phyloP scores from a whole-genome alignment of 2,797 vertebrate genomes.

The Epinephelus malabaricus region DNA sequence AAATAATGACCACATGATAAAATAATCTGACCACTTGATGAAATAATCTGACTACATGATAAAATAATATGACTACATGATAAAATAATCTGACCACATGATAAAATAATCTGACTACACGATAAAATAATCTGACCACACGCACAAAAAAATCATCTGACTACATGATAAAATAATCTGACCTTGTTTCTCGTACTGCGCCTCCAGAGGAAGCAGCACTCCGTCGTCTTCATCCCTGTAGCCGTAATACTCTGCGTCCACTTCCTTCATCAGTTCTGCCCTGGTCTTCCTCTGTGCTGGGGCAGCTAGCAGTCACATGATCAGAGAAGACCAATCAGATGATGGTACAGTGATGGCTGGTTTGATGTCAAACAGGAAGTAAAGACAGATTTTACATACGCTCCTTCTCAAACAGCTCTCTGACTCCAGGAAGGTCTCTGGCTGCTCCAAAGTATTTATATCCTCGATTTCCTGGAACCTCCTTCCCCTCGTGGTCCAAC shows the following conservation, averaged over 20 bases:
- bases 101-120: background rate
- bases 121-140: background rate
- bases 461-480: slow-evolving; percentile 96
- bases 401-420: slow-evolving; percentile 97
- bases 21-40: no score
- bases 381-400: slow-evolving; percentile 84
- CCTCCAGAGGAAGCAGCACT: slow-evolving; percentile 92
- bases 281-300: slow-evolving; percentile 93
- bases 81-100: background rate
- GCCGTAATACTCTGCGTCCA: slow-evolving; percentile 97
- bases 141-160: background rate
- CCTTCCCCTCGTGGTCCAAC: slow-evolving; percentile 97
- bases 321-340: slow-evolving; percentile 12
- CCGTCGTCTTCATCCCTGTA: slow-evolving; percentile 98
- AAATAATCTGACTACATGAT: background rate
- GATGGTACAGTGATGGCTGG: accelerated
- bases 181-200: slow-evolving; percentile 92
- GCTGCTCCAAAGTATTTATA: slow-evolving; percentile 99
- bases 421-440: slow-evolving; percentile 94
- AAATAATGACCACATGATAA: no score
- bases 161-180: background rate
- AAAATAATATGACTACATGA: background rate
- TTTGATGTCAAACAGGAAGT: background rate
- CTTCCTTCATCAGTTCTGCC: slow-evolving; percentile 97
- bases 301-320: slow-evolving; percentile 84